Conservation (phyloP, 2,888 invertebrate genomes). For the Catotricha subobsoleta region DNA sequence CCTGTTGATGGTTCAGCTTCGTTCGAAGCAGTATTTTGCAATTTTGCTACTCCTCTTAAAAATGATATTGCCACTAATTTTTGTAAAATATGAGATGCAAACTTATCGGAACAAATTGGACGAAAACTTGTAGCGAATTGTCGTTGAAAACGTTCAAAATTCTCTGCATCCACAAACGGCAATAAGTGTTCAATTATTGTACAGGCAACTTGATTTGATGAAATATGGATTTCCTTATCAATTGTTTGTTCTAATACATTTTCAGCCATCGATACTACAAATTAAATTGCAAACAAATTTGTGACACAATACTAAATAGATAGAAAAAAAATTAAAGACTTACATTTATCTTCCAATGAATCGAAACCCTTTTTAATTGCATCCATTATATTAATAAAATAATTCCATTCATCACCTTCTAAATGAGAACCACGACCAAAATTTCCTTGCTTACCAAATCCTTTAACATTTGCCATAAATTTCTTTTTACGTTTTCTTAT, state of each 20-base stretch:
- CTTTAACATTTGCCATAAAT: conserved; percentile 51
- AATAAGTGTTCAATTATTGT: conserved; percentile 58
- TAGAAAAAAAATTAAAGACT: background rate
- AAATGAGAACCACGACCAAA: conserved; percentile 53
- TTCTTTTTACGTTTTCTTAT: conserved; percentile 43
- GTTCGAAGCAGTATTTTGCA: conserved; percentile 11
- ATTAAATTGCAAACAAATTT: background rate
- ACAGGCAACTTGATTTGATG: conserved; percentile 66
- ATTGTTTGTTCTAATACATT: conserved; percentile 58
- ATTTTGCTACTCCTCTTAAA: conserved; percentile 18
- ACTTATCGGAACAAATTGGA: conserved; percentile 52
- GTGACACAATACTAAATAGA: background rate
- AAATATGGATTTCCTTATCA: conserved; percentile 49
- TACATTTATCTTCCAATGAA: conserved; percentile 53
- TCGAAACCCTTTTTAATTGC: conserved; percentile 48
- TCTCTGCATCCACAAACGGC: conserved; percentile 43
- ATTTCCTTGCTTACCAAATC: conserved; percentile 54
- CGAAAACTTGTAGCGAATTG: conserved; percentile 47
- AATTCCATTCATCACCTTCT: conserved; percentile 54
- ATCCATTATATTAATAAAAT: conserved; percentile 58
- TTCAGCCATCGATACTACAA: conserved; percentile 37
- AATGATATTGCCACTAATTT: conserved; percentile 34
- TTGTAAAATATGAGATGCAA: conserved; percentile 63
- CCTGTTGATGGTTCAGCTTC: conserved; percentile 15
- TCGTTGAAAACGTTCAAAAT: conserved; percentile 42